These are phyloP conservation scores for Labeo rohita DNA, from an alignment of 2,113 vertebrate species.

Conservation along the genomic window DNA sequence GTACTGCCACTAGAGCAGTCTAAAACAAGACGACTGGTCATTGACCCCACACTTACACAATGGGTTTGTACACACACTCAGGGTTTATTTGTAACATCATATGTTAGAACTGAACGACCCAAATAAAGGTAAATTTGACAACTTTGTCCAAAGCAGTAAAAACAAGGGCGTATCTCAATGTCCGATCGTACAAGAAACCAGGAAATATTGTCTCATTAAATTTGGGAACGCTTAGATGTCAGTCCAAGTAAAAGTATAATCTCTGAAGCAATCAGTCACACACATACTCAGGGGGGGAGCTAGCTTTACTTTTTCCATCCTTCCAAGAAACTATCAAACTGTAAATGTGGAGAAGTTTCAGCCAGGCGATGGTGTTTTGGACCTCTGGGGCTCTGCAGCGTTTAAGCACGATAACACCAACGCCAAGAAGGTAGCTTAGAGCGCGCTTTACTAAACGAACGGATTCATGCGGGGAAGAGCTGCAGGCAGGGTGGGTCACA, in stretches of 20 bases:
- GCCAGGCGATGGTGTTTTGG: conserved; percentile 1
- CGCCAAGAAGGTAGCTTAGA: conserved; percentile 1
- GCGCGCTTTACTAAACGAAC: not conserved
- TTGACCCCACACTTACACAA: not conserved
- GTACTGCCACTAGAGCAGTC: conserved; percentile 57
- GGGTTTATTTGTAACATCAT: not conserved
- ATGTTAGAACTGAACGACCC: not conserved
- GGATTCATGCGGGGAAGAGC: not conserved
- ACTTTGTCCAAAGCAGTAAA: conserved; percentile 5
- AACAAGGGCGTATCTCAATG: conserved; percentile 15
- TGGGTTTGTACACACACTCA: not conserved
- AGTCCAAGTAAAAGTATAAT: conserved; percentile 13
- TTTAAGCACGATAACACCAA: conserved; percentile 15
- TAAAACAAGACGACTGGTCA: conserved; percentile 4
- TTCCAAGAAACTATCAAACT: conserved; percentile 9
- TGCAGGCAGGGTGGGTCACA: conserved; percentile 18
- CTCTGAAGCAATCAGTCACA: conserved; percentile 29
- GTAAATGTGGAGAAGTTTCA: conserved; percentile 3
- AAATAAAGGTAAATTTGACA: not conserved
- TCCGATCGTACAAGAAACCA: not conserved
- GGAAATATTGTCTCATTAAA: conserved; percentile 29
- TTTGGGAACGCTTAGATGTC: conserved; percentile 25
- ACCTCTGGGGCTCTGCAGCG: not conserved
- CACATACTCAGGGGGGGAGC: conserved; percentile 23
- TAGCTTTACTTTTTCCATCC: conserved; percentile 18